Conservation (phyloP, 2,888 invertebrate species). For the Zygogramma bicolorata region DNA sequence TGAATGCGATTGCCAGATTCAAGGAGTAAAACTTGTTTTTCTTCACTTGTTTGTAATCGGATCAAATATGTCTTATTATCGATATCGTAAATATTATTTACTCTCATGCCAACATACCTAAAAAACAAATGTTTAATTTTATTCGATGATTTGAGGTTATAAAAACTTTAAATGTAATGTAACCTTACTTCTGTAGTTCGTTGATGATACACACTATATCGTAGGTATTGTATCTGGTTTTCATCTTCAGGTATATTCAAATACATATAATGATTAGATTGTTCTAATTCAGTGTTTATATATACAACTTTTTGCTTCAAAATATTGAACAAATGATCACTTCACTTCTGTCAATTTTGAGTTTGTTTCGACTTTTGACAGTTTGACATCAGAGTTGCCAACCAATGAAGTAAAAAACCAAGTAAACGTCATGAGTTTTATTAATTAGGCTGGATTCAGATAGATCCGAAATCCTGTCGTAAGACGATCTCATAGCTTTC, state of each 20-base stretch:
- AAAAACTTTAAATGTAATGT: background rate
- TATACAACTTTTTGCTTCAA: no score
- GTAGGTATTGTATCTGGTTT: constrained; percentile 91
- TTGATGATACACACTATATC: constrained; percentile 91
- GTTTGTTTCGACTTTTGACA: no score
- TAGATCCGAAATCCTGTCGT: no score
- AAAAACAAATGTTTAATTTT: constrained; percentile 12
- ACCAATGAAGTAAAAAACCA: no score
- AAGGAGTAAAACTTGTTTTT: constrained; percentile 87
- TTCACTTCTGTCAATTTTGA: no score
- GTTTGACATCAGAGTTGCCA: no score
- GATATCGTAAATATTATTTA: constrained; percentile 97
- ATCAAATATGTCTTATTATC: constrained; percentile 97
- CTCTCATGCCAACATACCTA: constrained; percentile 90
- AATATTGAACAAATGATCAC: no score
- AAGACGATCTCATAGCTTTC: no score
- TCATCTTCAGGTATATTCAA: constrained; percentile 74
- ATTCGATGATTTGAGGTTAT: background rate
- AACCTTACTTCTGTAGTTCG: constrained; percentile 84
- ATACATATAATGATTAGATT: no score
- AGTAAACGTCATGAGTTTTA: no score
- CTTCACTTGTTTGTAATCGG: constrained; percentile 84
- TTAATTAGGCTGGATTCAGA: no score
- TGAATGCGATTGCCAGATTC: constrained; percentile 97
- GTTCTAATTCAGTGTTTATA: no score